These are phyloP conservation scores for Epizoanthus ramosus DNA, from an alignment of 92 coral and sea anemone genomes.

Conservation along the genomic window DNA sequence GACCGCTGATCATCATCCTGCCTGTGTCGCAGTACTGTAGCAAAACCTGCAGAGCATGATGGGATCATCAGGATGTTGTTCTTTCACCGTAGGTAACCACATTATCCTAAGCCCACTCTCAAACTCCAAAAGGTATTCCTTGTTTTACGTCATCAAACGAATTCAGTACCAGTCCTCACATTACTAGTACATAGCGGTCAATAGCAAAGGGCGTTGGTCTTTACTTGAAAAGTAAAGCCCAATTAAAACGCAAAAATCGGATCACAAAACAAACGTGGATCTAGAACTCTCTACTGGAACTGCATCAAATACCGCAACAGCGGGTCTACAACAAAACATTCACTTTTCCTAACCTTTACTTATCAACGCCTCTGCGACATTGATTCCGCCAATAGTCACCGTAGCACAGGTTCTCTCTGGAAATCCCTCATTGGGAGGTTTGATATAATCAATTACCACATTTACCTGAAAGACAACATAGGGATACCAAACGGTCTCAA, in stretches of 20 bases:
- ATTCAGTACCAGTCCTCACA: no score
- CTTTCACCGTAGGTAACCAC: no score
- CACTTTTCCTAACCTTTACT: slow-evolving; percentile 65
- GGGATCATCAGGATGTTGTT: not conserved
- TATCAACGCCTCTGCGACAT: slow-evolving; percentile 94
- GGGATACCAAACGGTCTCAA: not conserved
- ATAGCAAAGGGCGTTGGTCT: no score
- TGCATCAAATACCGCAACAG: not conserved
- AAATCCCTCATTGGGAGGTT: slow-evolving; percentile 94
- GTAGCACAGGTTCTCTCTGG: slow-evolving; percentile 96
- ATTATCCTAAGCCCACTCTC: no score
- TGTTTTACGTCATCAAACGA: no score
- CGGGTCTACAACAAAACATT: not conserved
- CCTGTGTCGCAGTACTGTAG: slow-evolving; percentile 94
- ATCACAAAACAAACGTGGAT: no score
- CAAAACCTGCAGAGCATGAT: slow-evolving; percentile 57
- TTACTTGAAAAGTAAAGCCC: no score
- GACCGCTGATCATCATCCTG: slow-evolving; percentile 99
- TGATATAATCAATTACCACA: slow-evolving; percentile 89
- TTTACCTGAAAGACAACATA: slow-evolving; percentile 64
- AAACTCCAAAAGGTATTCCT: no score
- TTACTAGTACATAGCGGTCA: no score
- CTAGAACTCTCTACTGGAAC: no score
- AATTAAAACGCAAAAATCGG: no score
- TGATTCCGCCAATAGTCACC: slow-evolving; percentile 81